Conservation (phyloP, 2,888 invertebrate species). For the Oxycera nigricornis region DNA sequence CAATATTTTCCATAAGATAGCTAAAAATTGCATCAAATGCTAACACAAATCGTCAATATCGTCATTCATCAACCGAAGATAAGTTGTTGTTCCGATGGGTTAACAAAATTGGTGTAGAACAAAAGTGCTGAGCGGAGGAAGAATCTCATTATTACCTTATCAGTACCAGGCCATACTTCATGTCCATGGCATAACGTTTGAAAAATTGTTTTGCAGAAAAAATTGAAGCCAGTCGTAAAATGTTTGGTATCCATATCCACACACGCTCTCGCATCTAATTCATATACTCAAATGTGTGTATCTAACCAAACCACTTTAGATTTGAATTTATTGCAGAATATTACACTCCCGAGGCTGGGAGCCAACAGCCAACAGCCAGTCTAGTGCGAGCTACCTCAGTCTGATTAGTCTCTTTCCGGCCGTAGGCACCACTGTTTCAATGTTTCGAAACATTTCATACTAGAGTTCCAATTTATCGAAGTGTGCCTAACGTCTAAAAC, state of each 20-base stretch:
- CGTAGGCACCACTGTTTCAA: neutral
- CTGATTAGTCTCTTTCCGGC: conserved; percentile 1
- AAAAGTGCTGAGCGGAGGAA: neutral
- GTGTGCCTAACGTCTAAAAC: no score
- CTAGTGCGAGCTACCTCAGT: neutral
- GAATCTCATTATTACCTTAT: neutral
- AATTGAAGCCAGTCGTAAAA: neutral
- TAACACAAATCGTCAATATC: no score
- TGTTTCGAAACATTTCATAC: neutral
- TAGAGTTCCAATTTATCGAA: neutral
- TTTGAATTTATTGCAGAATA: neutral
- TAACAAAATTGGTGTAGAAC: neutral
- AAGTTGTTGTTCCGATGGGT: neutral
- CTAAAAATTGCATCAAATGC: no score
- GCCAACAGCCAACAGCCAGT: neutral
- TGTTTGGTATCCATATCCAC: neutral
- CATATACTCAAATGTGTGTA: no score
- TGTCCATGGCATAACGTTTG: neutral
- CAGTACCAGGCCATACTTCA: neutral
- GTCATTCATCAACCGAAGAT: neutral
- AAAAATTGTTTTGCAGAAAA: neutral
- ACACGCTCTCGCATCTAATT: neutral
- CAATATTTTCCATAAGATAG: no score
- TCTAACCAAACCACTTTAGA: no score
- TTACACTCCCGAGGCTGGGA: neutral